Base-by-base conservation (phyloP, 2,888 invertebrate species). In the Nemotelus pantherinus region DNA sequence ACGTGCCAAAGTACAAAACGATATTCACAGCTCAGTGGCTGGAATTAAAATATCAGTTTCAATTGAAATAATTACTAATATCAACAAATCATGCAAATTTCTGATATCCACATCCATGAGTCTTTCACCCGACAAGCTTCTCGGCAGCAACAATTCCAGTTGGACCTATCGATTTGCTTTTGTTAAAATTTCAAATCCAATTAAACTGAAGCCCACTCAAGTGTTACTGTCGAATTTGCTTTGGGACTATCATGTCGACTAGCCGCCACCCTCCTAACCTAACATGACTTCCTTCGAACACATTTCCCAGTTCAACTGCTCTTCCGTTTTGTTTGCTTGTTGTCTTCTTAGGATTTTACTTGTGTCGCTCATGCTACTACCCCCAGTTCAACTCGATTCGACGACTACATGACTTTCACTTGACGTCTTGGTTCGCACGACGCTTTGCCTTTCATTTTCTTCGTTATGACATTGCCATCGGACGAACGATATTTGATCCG, bases 141-240 rank as follows among this genome's bases (percentile, higher is more conserved):
- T 53, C 53, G 10, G 53, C 53, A 25, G 53, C 53, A 53, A 53
- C 7, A 10, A 53, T 53, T 10, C 53, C 6, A 53, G 53, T 53
- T 10, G 10, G 10, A 10, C 53, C 10, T 53, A 7, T 6, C n/a
- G 45, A 45, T 9, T 7, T 7, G 7, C 25, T 68, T 72, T 72
- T 53, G 43, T 58, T 57, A 74, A 74, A 74, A 57, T 74, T 60
- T 50, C 47, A 48, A 60, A 74, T 63, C 74, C 74, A 74, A 74
- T 74, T 74, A 74, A 74, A 43, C 47, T 74, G n/a, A 60, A 74
- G 60, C 41, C 74, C 47, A 63, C 48, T 74, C 39, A 63, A 74
- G 74, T 74, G 74, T 63, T 74, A 74, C 45, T 25, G 10, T 68
- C 7, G 39, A 68, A 41, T 68, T 60, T 4, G 41, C 41, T 60